Conservation (phyloP, 1,140 invertebrate genomes). For the Coenobita brevimanus region DNA sequence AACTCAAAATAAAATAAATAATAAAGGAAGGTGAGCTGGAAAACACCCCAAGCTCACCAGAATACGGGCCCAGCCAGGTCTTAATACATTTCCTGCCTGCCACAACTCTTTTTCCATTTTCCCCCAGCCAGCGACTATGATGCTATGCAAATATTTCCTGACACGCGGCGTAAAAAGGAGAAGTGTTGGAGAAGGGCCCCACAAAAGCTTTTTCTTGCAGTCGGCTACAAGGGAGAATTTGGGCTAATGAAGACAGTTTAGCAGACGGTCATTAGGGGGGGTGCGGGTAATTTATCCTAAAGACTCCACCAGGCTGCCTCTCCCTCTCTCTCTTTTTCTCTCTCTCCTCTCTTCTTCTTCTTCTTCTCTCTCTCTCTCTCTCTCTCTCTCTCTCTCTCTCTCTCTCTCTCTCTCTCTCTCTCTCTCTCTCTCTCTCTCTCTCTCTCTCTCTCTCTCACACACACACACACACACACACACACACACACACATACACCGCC, state of each 20-base stretch:
- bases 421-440: constrained; percentile 22
- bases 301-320: no score
- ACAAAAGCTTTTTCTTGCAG: constrained; percentile 48
- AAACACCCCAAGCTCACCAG: no score
- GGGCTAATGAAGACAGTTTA: constrained; percentile 36
- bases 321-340: not conserved
- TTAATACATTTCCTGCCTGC: not conserved
- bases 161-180: constrained; percentile 26
- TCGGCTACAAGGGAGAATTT: constrained; percentile 37
- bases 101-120: not conserved
- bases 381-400: constrained; percentile 20
- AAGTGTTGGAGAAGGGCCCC: not conserved
- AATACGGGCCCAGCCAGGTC: no score
- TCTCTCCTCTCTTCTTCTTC: not conserved
- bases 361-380: not conserved
- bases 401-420: constrained; percentile 22
- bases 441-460: constrained; percentile 17
- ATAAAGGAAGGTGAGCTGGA: no score
- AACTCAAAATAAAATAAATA: no score
- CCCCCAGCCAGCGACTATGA: not conserved
- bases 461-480: not conserved
- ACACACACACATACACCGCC: no score
- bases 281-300: no score
- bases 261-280: not conserved
- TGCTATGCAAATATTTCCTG: constrained; percentile 50